Evolutionary conservation across 2,113 vertebrate species (phyloP).

Genomic region (Rhegmatorhina hoffmannsi): DNA sequence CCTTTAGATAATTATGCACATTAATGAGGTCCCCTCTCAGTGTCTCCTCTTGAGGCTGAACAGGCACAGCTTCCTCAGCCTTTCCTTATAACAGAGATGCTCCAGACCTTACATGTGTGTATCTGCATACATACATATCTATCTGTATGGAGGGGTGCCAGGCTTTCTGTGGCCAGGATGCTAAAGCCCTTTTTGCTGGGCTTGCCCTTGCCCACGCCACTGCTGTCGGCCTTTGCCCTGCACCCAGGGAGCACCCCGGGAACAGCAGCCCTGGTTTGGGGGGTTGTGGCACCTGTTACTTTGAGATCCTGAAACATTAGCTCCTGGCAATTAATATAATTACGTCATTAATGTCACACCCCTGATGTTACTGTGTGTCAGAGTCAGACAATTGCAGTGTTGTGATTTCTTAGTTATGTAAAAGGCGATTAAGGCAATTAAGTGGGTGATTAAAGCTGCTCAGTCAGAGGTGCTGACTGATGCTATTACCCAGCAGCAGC

Average conservation of each 20-base stretch:
- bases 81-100: neutral
- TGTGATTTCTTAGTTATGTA: constrained; percentile 72
- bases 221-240: neutral
- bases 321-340: constrained; percentile 25
- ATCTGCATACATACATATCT: neutral
- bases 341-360: constrained; percentile 41
- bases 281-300: neutral
- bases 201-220: rapidly evolving
- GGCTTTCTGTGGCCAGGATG: neutral
- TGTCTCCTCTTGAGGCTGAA: neutral
- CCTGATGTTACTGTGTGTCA: constrained; percentile 55
- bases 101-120: neutral
- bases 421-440: constrained; percentile 73
- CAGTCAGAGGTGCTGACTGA: constrained; percentile 71
- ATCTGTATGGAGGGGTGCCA: neutral
- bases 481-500: constrained; percentile 52
- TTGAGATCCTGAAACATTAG: constrained; percentile 37
- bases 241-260: neutral
- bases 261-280: neutral
- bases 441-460: constrained; percentile 72
- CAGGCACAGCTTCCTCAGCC: neutral
- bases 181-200: neutral
- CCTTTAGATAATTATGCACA: neutral
- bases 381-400: constrained; percentile 65
- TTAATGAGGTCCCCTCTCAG: neutral